Evolutionary conservation across 2,797 vertebrate species (phyloP).

Genomic region (Manis pentadactyla): DNA sequence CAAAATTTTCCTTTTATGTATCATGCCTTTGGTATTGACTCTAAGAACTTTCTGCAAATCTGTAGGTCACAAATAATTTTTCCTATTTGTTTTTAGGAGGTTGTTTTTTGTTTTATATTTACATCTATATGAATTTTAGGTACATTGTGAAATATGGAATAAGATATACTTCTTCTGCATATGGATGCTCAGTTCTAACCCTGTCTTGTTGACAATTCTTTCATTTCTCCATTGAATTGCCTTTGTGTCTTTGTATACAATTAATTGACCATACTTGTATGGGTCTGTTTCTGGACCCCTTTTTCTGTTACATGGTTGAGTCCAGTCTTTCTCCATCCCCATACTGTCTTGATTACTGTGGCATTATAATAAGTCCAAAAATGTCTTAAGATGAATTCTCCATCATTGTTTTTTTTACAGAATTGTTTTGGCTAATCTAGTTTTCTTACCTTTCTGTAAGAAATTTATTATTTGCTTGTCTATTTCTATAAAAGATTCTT

Average conservation of each 20-base stretch:
- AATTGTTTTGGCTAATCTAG: not conserved
- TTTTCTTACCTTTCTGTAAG: not conserved
- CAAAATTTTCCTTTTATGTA: not conserved
- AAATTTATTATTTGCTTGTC: not conserved
- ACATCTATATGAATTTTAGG: not conserved
- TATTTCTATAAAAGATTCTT: not conserved
- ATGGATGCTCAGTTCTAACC: not conserved
- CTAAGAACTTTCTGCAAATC: not conserved
- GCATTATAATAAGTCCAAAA: constrained; percentile 3
- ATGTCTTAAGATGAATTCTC: not conserved
- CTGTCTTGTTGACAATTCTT: not conserved
- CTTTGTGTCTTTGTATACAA: not conserved
- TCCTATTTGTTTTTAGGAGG: not conserved
- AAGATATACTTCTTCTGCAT: not conserved
- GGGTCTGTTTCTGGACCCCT: not conserved
- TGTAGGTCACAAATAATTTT: not conserved
- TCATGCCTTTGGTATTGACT: not conserved
- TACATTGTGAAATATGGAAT: not conserved
- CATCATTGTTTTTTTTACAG: not conserved
- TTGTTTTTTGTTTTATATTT: not conserved
- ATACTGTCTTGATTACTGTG: not conserved
- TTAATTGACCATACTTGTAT: not conserved
- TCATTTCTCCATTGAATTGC: not conserved
- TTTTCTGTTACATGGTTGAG: not conserved
- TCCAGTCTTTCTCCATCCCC: not conserved